These are phyloP conservation scores for Halesus radiatus DNA, from an alignment of 1,140 invertebrate genomes.

Conservation along the genomic window DNA sequence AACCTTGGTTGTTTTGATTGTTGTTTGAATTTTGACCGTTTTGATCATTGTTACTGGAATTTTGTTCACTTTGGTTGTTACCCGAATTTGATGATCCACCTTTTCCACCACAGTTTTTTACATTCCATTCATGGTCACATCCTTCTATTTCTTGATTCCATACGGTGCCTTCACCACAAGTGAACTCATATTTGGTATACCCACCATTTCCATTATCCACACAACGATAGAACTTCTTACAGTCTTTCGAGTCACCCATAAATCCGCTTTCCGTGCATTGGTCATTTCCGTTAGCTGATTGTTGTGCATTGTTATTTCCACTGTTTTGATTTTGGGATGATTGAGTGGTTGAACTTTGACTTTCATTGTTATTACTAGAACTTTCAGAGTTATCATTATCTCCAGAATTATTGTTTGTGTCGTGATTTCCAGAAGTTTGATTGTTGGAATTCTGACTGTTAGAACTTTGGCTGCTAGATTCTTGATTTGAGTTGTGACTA, in stretches of 20 bases:
- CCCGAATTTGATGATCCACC: neutral
- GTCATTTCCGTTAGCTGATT: slow-evolving; percentile 17
- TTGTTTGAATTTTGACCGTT: neutral
- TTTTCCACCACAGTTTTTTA: slow-evolving; percentile 60
- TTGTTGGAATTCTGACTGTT: slow-evolving; percentile 21
- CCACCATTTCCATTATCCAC: slow-evolving; percentile 74
- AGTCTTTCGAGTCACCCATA: slow-evolving; percentile 76
- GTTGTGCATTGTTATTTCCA: neutral
- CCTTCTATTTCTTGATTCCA: slow-evolving; percentile 78
- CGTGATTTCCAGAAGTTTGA: slow-evolving; percentile 25
- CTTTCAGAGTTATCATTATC: slow-evolving; percentile 13
- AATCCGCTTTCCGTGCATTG: slow-evolving; percentile 75
- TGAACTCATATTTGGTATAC: slow-evolving; percentile 78
- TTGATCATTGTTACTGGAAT: slow-evolving; percentile 3
- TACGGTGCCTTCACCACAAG: slow-evolving; percentile 80
- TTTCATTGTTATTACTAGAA: neutral
- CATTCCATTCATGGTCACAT: slow-evolving; percentile 78
- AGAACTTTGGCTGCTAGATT: neutral
- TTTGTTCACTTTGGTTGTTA: neutral
- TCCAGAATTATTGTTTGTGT: neutral
- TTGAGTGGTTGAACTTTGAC: slow-evolving; percentile 26
- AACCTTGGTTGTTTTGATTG: slow-evolving; percentile 4
- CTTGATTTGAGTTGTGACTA: neutral
- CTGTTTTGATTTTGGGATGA: slow-evolving; percentile 15
- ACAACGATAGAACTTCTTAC: slow-evolving; percentile 84